Evolutionary conservation across 2,113 vertebrate genomes (phyloP).

Genomic region (Tachysurus fulvidraco): DNA sequence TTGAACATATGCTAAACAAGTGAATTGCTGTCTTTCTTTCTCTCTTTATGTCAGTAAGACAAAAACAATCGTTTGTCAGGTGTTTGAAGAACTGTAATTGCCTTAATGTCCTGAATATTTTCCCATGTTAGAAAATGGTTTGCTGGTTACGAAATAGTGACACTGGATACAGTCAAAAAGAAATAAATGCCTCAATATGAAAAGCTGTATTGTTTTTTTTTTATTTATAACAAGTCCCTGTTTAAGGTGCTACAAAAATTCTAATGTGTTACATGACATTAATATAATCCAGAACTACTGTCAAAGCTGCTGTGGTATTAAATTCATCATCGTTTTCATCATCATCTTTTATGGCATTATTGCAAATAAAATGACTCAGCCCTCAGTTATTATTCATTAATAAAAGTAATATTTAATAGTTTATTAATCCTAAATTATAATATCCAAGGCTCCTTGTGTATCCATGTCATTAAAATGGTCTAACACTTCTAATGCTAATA

Average conservation of each 20-base stretch:
- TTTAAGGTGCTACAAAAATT: not conserved
- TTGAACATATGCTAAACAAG: too few relatives aligned
- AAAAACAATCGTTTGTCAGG: not conserved
- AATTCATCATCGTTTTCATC: not conserved
- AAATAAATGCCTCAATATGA: not conserved
- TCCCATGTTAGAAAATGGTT: not conserved
- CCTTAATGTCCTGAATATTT: not conserved
- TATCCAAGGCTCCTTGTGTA: not conserved
- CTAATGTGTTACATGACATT: not conserved
- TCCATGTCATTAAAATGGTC: not conserved
- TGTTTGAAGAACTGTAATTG: not conserved
- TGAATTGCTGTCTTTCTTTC: not conserved
- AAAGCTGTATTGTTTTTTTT: not conserved
- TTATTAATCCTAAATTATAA: not conserved
- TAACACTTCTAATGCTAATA: not conserved
- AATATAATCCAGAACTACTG: not conserved
- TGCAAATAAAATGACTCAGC: not conserved
- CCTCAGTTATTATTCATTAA: not conserved
- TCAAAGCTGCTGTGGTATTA: not conserved
- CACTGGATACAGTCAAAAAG: not conserved
- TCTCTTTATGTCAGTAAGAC: not conserved
- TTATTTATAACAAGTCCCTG: not conserved
- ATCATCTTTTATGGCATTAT: not conserved
- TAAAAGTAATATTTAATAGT: not conserved
- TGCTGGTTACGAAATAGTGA: not conserved